Conservation (phyloP, 2,797 vertebrate genomes). For the Macropus fuliginosus region DNA sequence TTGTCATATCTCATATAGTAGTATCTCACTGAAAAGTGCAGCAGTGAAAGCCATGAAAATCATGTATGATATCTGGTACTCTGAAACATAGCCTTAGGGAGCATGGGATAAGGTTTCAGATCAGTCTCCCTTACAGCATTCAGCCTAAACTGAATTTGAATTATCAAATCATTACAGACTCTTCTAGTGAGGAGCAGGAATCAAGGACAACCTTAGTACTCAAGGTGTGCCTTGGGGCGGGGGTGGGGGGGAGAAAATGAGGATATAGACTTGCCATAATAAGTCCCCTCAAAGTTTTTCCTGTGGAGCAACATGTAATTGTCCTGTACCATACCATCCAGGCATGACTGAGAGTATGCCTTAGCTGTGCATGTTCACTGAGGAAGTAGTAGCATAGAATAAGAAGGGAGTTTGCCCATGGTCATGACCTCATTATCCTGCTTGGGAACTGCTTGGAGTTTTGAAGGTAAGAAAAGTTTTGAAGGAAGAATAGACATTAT, state of each 20-base stretch:
- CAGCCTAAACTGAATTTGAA: background rate
- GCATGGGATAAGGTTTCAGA: background rate
- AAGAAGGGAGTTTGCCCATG: background rate
- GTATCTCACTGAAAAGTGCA: constrained; percentile 17
- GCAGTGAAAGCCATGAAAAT: background rate
- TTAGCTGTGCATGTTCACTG: background rate
- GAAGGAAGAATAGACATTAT: background rate
- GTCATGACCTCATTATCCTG: background rate
- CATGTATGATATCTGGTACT: background rate
- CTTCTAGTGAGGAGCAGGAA: background rate
- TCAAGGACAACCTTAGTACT: background rate
- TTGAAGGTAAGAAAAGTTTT: background rate
- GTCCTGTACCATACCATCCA: background rate
- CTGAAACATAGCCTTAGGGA: background rate
- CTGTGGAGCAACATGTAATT: background rate
- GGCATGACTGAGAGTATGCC: background rate
- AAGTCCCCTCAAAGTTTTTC: background rate
- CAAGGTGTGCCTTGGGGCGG: background rate
- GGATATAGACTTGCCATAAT: background rate
- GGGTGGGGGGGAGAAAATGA: background rate
- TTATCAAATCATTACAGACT: background rate
- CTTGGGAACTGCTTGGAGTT: background rate
- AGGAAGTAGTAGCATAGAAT: background rate
- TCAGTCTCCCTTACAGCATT: background rate
- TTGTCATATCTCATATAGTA: constrained; percentile 7